Evolutionary conservation across 1,140 invertebrate species (phyloP).

Genomic region (Lepidurus couesii): DNA sequence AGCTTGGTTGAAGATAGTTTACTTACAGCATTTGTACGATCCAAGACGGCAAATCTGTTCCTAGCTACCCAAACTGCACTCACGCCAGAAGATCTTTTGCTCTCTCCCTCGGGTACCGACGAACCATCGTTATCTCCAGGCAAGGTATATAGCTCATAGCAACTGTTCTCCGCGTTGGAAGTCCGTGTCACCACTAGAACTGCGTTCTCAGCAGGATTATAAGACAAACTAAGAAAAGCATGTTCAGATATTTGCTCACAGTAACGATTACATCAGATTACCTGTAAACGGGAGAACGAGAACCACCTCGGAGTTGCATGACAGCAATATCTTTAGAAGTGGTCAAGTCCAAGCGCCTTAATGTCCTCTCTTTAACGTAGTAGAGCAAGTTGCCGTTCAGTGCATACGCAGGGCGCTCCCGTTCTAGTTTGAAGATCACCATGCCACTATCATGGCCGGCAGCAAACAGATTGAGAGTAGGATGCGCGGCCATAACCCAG

Average conservation of each 20-base stretch:
- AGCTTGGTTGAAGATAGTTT: background rate
- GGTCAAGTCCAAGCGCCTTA: slow-evolving; percentile 87
- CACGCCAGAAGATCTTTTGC: slow-evolving; percentile 80
- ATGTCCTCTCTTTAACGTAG: slow-evolving; percentile 89
- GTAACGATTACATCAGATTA: slow-evolving; percentile 40
- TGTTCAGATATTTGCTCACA: slow-evolving; percentile 33
- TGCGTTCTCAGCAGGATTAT: slow-evolving; percentile 92
- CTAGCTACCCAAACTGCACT: slow-evolving; percentile 97
- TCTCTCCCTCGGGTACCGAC: slow-evolving; percentile 54
- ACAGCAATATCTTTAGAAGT: slow-evolving; percentile 87
- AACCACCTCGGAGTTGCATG: slow-evolving; percentile 79
- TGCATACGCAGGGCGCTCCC: slow-evolving; percentile 92
- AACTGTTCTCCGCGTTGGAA: slow-evolving; percentile 72
- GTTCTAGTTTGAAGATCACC: slow-evolving; percentile 78
- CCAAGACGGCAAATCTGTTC: slow-evolving; percentile 96
- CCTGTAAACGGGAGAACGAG: slow-evolving; percentile 64
- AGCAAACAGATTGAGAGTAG: slow-evolving; percentile 55
- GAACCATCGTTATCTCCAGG: slow-evolving; percentile 63
- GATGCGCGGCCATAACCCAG: slow-evolving; percentile 90
- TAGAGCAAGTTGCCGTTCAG: slow-evolving; percentile 89
- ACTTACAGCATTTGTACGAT: slow-evolving; percentile 75
- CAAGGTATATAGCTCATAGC: slow-evolving; percentile 89
- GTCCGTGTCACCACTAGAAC: slow-evolving; percentile 74
- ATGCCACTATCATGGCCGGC: slow-evolving; percentile 90
- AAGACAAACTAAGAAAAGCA: slow-evolving; percentile 72